A percentile compares a stretch with the other conserved stretches of the same genome.
Conservation (phyloP, 2,888 invertebrate species). For the Troilus luridus region DNA sequence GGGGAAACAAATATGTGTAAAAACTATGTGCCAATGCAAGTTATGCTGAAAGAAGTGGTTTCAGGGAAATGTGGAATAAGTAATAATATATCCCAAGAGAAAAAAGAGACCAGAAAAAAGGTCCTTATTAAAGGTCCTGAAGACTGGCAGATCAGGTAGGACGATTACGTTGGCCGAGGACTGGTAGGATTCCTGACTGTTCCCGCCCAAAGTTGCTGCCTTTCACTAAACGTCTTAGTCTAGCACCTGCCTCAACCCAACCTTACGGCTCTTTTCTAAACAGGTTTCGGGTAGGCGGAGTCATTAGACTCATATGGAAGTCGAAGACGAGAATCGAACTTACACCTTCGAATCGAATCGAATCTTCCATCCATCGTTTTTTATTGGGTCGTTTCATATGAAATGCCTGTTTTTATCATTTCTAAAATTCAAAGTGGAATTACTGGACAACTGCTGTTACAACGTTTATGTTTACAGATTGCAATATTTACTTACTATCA, state of each 20-base stretch:
- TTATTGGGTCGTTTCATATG: too few relatives aligned
- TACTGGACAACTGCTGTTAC: too few relatives aligned
- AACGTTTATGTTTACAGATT: too few relatives aligned
- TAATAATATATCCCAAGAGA: neutral
- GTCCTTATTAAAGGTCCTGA: neutral
- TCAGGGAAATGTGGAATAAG: neutral
- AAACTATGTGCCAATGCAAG: too few relatives aligned
- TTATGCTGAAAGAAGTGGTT: too few relatives aligned
- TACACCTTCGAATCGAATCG: too few relatives aligned
- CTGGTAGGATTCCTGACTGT: neutral
- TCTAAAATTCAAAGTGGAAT: too few relatives aligned
- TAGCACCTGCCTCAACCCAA: slow-evolving; percentile 1
- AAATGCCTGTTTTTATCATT: too few relatives aligned
- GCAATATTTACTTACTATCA: too few relatives aligned
- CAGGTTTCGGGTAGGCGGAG: neutral
- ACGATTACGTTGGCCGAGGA: neutral
- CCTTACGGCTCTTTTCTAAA: neutral
- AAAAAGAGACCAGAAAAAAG: neutral
- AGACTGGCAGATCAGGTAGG: neutral
- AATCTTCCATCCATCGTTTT: too few relatives aligned
- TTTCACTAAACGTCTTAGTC: neutral
- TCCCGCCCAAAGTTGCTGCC: neutral
- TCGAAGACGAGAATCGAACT: too few relatives aligned
- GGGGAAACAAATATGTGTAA: too few relatives aligned
- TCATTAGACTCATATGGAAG: neutral